Conservation (phyloP, 2,888 invertebrate species). For the Andrena flavipes region DNA sequence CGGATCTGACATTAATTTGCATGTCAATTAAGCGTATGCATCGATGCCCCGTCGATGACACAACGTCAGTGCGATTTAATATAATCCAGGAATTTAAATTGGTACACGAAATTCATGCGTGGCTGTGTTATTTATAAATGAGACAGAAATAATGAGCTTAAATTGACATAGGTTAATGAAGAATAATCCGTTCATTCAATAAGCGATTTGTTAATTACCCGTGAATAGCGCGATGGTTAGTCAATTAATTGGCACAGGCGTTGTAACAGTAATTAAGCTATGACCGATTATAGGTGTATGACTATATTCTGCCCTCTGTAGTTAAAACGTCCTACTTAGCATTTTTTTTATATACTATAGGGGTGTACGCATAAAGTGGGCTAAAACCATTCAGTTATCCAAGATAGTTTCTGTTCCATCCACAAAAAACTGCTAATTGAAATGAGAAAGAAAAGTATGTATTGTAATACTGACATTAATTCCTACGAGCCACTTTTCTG, state of each 20-base stretch:
- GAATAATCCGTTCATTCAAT: constrained; percentile 19
- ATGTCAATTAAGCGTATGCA: constrained; percentile 17
- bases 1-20: constrained; percentile 38
- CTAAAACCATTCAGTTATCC: too few species aligned
- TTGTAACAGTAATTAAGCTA: neutral
- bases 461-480: too few species aligned
- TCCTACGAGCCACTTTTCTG: too few species aligned
- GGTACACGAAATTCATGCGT: neutral
- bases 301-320: neutral
- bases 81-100: constrained; percentile 18
- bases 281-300: neutral
- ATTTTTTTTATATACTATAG: too few species aligned
- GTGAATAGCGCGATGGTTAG: neutral
- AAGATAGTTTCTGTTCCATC: too few species aligned
- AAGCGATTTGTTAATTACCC: constrained; percentile 33
- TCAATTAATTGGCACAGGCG: constrained; percentile 6
- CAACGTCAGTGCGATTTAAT: constrained; percentile 17
- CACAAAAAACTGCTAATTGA: too few species aligned
- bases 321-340: too few species aligned
- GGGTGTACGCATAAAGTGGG: too few species aligned
- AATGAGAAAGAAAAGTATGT: too few species aligned
- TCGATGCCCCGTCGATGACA: constrained; percentile 7
- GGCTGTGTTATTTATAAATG: constrained; percentile 26
- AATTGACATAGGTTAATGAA: constrained; percentile 34
- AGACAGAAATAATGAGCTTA: constrained; percentile 33